A percentile compares a stretch with the other conserved stretches of the same genome.
Evolutionary conservation across 2,797 vertebrate species (phyloP).

Genomic region (Chloroceryle amazona): DNA sequence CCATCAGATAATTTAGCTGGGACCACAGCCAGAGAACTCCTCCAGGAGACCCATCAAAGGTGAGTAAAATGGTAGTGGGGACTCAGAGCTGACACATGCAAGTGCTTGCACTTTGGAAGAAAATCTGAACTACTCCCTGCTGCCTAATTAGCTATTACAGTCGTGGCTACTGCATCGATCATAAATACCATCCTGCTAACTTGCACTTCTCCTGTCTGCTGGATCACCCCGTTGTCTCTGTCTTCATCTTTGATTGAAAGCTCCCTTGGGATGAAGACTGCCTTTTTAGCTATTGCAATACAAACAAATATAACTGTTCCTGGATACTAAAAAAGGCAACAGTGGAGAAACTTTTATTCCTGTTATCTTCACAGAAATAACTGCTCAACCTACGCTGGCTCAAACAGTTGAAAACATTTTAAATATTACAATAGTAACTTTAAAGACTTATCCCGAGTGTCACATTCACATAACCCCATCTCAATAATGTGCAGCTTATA

Average conservation of each 20-base stretch:
- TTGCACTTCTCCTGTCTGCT: neutral
- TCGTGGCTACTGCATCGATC: neutral
- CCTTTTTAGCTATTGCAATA: neutral
- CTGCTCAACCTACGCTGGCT: neutral
- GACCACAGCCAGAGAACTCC: neutral
- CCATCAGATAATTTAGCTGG: neutral
- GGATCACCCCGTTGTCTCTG: neutral
- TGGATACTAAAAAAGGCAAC: neutral
- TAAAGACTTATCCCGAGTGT: neutral
- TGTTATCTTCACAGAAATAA: neutral
- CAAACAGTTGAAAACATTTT: slow-evolving; percentile 1
- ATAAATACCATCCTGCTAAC: neutral
- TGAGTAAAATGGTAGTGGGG: neutral
- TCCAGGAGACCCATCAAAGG: neutral
- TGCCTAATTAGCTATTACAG: slow-evolving; percentile 52
- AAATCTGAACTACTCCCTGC: slow-evolving; percentile 33
- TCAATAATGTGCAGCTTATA: neutral
- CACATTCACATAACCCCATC: neutral
- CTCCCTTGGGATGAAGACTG: neutral
- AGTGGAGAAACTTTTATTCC: neutral
- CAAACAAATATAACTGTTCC: neutral
- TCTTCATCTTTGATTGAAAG: slow-evolving; percentile 2
- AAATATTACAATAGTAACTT: neutral
- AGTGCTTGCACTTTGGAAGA: slow-evolving; percentile 1
- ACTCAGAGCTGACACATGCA: slow-evolving; percentile 24